These are phyloP conservation scores for Melanotaenia trifasciata DNA, from an alignment of 2,797 vertebrate genomes.

Conservation along the genomic window DNA sequence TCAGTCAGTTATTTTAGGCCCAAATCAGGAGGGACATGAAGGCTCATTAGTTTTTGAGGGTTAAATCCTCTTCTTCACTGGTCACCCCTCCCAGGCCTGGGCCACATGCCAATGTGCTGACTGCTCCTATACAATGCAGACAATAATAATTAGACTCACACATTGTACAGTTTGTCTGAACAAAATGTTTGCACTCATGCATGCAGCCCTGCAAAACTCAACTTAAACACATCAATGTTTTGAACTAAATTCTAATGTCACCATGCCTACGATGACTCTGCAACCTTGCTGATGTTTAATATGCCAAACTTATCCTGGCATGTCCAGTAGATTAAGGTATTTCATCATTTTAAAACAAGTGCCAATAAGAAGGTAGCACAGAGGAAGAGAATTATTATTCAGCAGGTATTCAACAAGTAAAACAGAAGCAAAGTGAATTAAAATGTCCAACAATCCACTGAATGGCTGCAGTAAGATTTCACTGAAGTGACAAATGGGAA, in stretches of 20 bases:
- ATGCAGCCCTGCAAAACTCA: background rate
- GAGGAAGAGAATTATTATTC: background rate
- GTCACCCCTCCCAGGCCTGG: conserved; percentile 46
- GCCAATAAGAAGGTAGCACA: background rate
- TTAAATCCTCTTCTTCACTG: conserved; percentile 67
- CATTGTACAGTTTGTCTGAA: background rate
- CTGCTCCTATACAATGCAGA: conserved; percentile 65
- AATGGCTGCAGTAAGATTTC: background rate
- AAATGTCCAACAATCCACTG: no score
- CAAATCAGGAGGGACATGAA: conserved; percentile 59
- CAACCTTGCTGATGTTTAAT: background rate
- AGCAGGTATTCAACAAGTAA: background rate
- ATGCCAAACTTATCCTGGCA: background rate
- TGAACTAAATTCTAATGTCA: background rate
- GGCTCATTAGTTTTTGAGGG: conserved; percentile 65
- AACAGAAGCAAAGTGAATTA: no score
- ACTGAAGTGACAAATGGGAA: background rate
- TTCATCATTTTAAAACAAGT: background rate
- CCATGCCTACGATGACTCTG: background rate
- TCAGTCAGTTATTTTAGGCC: conserved; percentile 58
- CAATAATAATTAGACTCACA: conserved; percentile 38
- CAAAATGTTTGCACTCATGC: conserved; percentile 8
- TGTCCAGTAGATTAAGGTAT: background rate
- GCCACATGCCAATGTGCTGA: conserved; percentile 61
- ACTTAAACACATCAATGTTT: background rate